Evolutionary conservation across 2,113 vertebrate genomes (phyloP).

Genomic region (Dicaeum eximium): DNA sequence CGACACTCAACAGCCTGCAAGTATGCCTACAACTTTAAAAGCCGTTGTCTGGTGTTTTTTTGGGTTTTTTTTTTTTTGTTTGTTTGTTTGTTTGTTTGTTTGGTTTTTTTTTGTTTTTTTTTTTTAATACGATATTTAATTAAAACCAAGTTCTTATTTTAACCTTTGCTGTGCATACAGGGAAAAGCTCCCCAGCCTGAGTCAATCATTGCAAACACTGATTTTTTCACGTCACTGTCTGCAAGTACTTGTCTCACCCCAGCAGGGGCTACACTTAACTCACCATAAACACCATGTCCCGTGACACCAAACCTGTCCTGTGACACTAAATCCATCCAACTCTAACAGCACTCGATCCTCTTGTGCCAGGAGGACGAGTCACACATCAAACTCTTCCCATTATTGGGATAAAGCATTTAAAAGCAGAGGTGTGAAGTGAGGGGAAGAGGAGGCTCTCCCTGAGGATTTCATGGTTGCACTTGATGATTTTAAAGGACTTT

Average conservation of each 20-base stretch:
- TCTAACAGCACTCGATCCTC: background rate
- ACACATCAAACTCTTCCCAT: background rate
- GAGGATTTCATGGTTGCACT: background rate
- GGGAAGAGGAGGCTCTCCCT: background rate
- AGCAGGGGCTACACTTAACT: background rate
- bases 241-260: background rate
- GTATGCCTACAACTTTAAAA: background rate
- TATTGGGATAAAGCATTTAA: background rate
- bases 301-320: background rate
- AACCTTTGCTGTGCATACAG: background rate
- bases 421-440: background rate
- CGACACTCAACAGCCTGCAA: background rate
- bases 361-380: accelerated
- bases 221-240: background rate
- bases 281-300: accelerated
- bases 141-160: background rate
- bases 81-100: no score
- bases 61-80: no score
- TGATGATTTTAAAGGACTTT: background rate
- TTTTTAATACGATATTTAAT: background rate
- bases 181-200: background rate
- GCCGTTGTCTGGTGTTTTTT: background rate
- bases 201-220: background rate
- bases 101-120: no score
- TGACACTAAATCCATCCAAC: background rate